Percentiles rank a stretch among this genome's conserved stretches.
phyloP scores from a whole-genome alignment of 2,797 vertebrate genomes.

The Adrianichthys oophorus region DNA sequence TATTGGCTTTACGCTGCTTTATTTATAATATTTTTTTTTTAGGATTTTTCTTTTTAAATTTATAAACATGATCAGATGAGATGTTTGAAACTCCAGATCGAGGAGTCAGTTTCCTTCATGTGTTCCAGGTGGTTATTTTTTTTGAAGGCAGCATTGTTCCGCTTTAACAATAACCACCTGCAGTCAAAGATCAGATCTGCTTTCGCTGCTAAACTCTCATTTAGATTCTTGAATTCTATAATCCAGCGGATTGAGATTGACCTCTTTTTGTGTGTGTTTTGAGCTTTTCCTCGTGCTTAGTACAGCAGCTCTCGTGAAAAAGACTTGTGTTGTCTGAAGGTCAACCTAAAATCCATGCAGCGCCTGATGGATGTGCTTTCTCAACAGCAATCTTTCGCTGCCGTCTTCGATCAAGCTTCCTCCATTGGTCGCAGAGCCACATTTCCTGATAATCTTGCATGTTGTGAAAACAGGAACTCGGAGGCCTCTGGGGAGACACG shows the following conservation, averaged over 20 bases:
- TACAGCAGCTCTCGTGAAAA: slow-evolving; percentile 20
- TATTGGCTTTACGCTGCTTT: background rate
- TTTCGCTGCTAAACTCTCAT: slow-evolving; percentile 12
- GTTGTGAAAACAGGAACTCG: slow-evolving; percentile 72
- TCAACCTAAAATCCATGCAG: slow-evolving; percentile 17
- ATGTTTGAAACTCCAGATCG: slow-evolving; percentile 23
- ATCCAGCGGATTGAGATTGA: slow-evolving; percentile 1
- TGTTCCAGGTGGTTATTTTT: slow-evolving; percentile 26
- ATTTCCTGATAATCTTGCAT: slow-evolving; percentile 67
- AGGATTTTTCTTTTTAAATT: background rate
- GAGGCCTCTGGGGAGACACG: slow-evolving; percentile 51
- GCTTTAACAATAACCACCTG: slow-evolving; percentile 24
- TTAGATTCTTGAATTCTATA: slow-evolving; percentile 2
- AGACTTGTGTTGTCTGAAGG: slow-evolving; percentile 20
- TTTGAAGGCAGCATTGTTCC: slow-evolving; percentile 37
- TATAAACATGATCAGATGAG: slow-evolving; percentile 5
- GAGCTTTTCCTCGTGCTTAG: background rate
- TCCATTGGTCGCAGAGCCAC: slow-evolving; percentile 52
- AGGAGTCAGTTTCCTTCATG: slow-evolving; percentile 27
- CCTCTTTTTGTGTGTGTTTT: background rate
- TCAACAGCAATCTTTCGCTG: slow-evolving; percentile 23
- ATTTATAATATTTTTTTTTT: background rate
- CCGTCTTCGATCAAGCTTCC: slow-evolving; percentile 63
- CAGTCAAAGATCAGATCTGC: slow-evolving; percentile 14
- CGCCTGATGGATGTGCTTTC: slow-evolving; percentile 30